Percentiles rank a stretch among this genome's conserved stretches.
These are phyloP conservation scores for Leptopilina myrica DNA, from an alignment of 2,888 invertebrate species.

Conservation along the genomic window DNA sequence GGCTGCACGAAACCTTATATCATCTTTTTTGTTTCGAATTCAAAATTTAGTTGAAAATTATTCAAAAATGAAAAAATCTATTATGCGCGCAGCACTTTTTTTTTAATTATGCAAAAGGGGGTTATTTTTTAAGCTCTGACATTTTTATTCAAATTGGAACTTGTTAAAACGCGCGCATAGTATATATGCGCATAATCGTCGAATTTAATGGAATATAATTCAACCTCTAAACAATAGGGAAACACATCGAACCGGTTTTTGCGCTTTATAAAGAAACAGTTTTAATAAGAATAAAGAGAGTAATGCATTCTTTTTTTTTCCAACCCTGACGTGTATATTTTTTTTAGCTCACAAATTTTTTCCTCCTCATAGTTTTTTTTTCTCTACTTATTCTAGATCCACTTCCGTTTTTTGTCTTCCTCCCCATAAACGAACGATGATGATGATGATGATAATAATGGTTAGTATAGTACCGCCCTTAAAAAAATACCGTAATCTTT, in stretches of 20 bases:
- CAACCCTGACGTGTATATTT: not conserved
- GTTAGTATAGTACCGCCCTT: conserved; percentile 5
- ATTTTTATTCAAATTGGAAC: conserved; percentile 1
- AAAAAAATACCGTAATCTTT: conserved; percentile 22
- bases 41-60: too few relatives aligned
- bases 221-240: conserved; percentile 18
- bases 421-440: conserved; percentile 2
- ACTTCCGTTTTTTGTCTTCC: conserved; percentile 28
- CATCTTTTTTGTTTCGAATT: too few relatives aligned
- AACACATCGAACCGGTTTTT: conserved; percentile 3
- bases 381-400: not conserved
- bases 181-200: not conserved
- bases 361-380: not conserved
- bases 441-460: too few relatives aligned
- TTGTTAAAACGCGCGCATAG: not conserved
- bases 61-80: too few relatives aligned
- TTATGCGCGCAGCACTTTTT: not conserved
- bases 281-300: not conserved
- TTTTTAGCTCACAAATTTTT: conserved; percentile 10
- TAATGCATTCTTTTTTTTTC: too few relatives aligned
- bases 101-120: not conserved
- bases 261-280: conserved; percentile 13
- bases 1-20: too few relatives aligned
- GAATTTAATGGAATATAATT: conserved; percentile 12
- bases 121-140: not conserved